phyloP scores from a whole-genome alignment of 2,797 vertebrate genomes.

The Siniperca undulata region DNA sequence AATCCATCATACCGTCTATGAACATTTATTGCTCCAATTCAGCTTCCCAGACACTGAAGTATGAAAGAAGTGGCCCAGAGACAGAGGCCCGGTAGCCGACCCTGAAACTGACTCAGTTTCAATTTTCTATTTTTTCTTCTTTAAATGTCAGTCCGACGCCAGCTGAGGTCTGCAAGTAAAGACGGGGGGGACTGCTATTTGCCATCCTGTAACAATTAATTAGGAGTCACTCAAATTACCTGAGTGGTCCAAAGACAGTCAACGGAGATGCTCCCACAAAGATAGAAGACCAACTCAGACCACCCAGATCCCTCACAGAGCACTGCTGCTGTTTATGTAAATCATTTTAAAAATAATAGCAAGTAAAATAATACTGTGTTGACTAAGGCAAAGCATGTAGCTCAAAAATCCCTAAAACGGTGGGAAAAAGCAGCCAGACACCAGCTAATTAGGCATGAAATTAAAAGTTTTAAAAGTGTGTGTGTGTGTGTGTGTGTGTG shows the following conservation, averaged over 20 bases:
- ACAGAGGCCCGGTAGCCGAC: constrained; percentile 54
- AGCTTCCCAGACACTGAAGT: constrained; percentile 72
- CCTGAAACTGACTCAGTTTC: constrained; percentile 42
- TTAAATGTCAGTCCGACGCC: constrained; percentile 62
- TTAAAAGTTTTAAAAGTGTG: neutral
- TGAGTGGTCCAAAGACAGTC: constrained; percentile 49
- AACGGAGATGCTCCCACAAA: constrained; percentile 48
- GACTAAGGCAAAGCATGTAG: neutral
- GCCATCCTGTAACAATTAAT: constrained; percentile 75
- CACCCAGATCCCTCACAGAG: constrained; percentile 56
- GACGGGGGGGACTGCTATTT: constrained; percentile 27
- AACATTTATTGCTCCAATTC: constrained; percentile 71
- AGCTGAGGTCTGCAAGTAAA: constrained; percentile 42
- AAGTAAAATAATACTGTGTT: constrained; percentile 5
- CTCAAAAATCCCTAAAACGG: neutral
- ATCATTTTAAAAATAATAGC: constrained; percentile 32
- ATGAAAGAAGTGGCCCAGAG: constrained; percentile 70
- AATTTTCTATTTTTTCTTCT: constrained; percentile 18
- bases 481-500: too few species aligned
- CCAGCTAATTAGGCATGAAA: neutral
- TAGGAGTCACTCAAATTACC: constrained; percentile 72
- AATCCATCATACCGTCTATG: constrained; percentile 67
- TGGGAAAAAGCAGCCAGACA: neutral
- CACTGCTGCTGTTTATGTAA: constrained; percentile 16
- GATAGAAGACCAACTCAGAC: constrained; percentile 38